phyloP scores from a whole-genome alignment of 2,797 vertebrate genomes.

The Pseudomugil tenellus region DNA sequence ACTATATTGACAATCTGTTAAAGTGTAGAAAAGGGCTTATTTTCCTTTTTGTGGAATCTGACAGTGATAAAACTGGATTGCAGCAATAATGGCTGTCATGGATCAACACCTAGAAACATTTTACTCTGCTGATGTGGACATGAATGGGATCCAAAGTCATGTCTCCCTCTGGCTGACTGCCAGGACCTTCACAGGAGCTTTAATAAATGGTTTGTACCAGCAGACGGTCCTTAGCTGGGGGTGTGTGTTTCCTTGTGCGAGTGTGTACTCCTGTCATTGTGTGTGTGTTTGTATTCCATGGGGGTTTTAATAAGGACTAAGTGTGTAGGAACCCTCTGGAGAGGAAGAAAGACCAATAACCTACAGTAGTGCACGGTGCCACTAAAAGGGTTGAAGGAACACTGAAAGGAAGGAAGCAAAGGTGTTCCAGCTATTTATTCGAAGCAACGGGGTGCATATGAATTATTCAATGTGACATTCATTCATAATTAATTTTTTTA shows the following conservation, averaged over 20 bases:
- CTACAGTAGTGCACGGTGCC: constrained; percentile 69
- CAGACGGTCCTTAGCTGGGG: constrained; percentile 75
- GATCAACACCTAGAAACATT: constrained; percentile 83
- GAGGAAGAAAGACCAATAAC: constrained; percentile 77
- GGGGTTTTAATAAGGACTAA: constrained; percentile 82
- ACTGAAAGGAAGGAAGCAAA: constrained; percentile 70
- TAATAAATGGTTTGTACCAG: constrained; percentile 83
- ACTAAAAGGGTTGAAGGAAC: constrained; percentile 78
- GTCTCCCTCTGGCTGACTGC: constrained; percentile 81
- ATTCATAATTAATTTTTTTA: constrained; percentile 82
- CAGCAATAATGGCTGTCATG: constrained; percentile 82
- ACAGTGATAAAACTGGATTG: constrained; percentile 83
- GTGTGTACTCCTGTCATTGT: constrained; percentile 42
- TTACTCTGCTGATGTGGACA: constrained; percentile 82
- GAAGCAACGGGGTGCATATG: constrained; percentile 65
- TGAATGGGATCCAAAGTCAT: constrained; percentile 81
- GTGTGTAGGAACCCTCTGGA: constrained; percentile 71
- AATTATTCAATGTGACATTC: constrained; percentile 82
- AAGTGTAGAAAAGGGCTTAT: constrained; percentile 68
- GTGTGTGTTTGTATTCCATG: constrained; percentile 76
- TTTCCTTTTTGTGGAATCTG: constrained; percentile 78
- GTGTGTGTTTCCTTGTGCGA: constrained; percentile 40
- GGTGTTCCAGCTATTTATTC: constrained; percentile 75
- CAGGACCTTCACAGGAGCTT: constrained; percentile 82
- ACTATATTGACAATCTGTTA: constrained; percentile 76